Conservation (phyloP, 2,113 vertebrate genomes). For the Reinhardtius hippoglossoides region DNA sequence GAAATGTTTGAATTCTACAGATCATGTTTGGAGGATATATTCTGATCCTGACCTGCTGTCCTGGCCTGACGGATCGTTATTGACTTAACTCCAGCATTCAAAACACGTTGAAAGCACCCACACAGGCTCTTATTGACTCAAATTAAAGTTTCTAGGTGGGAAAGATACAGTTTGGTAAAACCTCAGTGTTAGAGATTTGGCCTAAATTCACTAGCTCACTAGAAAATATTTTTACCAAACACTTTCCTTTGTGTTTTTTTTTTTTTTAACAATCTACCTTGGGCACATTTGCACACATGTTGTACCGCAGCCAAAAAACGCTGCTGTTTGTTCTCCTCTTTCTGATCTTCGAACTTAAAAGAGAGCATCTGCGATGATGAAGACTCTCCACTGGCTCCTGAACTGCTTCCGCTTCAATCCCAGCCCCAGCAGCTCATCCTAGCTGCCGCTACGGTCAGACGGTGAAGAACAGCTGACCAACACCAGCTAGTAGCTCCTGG, state of each 20-base stretch:
- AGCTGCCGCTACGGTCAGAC: slow-evolving; percentile 17
- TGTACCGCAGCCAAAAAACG: slow-evolving; percentile 7
- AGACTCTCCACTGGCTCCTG: slow-evolving; percentile 20
- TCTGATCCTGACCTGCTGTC: slow-evolving; percentile 3
- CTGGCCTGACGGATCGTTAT: slow-evolving; percentile 13
- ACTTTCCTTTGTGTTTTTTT: slow-evolving; percentile 2
- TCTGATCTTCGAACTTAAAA: slow-evolving; percentile 9
- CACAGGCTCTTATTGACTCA: neutral
- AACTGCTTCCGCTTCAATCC: slow-evolving; percentile 15
- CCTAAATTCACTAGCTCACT: neutral
- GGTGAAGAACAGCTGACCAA: slow-evolving; percentile 7
- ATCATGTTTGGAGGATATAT: neutral
- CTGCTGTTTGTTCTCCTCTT: neutral
- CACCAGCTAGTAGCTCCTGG: slow-evolving; percentile 28
- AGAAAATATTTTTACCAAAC: slow-evolving; percentile 19
- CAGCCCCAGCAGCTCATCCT: slow-evolving; percentile 20
- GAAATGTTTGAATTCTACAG: neutral
- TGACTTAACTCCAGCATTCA: neutral
- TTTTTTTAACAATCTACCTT: neutral
- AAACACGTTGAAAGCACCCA: neutral
- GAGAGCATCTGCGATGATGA: slow-evolving; percentile 32
- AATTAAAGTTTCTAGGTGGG: slow-evolving; percentile 4
- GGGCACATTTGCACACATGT: neutral
- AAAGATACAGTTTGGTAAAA: no score
- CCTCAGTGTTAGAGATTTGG: neutral